These are phyloP conservation scores for Lichenostomus cassidix DNA, from an alignment of 2,113 vertebrate genomes.

Conservation along the genomic window DNA sequence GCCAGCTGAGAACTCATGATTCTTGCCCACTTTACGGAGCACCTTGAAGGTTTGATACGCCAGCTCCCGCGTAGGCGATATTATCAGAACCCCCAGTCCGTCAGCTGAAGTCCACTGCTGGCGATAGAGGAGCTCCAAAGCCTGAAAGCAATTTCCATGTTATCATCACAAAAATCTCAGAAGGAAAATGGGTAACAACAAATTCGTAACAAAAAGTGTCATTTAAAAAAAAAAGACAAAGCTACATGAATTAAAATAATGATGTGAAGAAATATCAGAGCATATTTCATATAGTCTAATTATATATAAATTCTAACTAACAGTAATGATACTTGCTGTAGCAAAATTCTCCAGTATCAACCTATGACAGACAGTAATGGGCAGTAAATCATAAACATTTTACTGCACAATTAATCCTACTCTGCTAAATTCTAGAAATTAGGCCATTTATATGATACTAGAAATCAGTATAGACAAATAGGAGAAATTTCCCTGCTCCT, in stretches of 20 bases:
- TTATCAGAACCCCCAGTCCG: conserved; percentile 90
- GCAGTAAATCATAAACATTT: not conserved
- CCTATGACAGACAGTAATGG: not conserved
- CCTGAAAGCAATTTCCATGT: conserved; percentile 55
- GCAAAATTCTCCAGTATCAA: not conserved
- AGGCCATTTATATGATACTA: not conserved
- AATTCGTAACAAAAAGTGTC: not conserved
- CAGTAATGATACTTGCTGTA: not conserved
- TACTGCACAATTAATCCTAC: not conserved
- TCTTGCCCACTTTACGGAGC: conserved; percentile 90
- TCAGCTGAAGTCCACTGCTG: conserved; percentile 91
- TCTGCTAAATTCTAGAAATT: not conserved
- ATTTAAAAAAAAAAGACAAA: not conserved
- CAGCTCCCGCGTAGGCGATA: conserved; percentile 93
- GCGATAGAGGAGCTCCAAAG: conserved; percentile 89
- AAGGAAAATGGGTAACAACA: not conserved
- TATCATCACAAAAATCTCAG: not conserved
- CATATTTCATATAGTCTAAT: not conserved
- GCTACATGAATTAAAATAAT: not conserved
- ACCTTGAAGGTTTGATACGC: conserved; percentile 96
- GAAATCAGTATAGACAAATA: not conserved
- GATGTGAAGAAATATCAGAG: not conserved
- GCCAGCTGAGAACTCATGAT: conserved; percentile 96
- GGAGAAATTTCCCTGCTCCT: not conserved
- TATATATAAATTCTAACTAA: not conserved